These are phyloP conservation scores for Megalops cyprinoides DNA, from an alignment of 2,797 vertebrate genomes.

Conservation along the genomic window DNA sequence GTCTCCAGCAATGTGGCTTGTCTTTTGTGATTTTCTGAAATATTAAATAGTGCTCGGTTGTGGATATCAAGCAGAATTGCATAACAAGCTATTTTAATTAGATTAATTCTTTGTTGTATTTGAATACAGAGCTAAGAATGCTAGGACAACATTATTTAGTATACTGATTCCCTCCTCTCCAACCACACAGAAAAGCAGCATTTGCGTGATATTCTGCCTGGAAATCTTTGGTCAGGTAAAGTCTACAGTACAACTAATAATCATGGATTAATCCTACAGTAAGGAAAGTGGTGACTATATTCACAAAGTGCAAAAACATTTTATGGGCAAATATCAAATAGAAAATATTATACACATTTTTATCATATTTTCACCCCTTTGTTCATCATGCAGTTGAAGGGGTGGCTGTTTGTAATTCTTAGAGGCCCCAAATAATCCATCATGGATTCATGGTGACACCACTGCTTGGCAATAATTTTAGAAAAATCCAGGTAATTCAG, in stretches of 20 bases:
- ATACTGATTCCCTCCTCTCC: constrained; percentile 83
- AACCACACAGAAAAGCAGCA: constrained; percentile 76
- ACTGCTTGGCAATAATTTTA: too few species aligned
- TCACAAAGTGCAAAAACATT: not conserved
- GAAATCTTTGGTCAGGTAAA: constrained; percentile 75
- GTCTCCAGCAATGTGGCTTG: constrained; percentile 81
- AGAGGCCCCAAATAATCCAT: not conserved
- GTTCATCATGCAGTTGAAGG: not conserved
- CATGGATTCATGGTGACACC: not conserved
- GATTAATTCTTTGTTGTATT: constrained; percentile 87
- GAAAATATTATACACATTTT: not conserved
- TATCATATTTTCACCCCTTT: not conserved
- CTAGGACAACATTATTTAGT: constrained; percentile 83
- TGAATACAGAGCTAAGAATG: constrained; percentile 75
- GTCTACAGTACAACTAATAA: constrained; percentile 76
- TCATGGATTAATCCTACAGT: constrained; percentile 70
- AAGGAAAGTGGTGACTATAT: constrained; percentile 61
- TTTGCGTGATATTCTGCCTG: constrained; percentile 75
- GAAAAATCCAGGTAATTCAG: too few species aligned
- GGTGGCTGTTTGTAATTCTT: not conserved
- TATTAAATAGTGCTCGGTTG: constrained; percentile 79
- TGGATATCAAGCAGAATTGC: constrained; percentile 85
- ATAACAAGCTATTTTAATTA: constrained; percentile 86
- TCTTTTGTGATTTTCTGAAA: constrained; percentile 76
- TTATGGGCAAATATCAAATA: not conserved